Evolutionary conservation across 2,797 vertebrate genomes (phyloP).

Genomic region (Gymnocypris eckloni): DNA sequence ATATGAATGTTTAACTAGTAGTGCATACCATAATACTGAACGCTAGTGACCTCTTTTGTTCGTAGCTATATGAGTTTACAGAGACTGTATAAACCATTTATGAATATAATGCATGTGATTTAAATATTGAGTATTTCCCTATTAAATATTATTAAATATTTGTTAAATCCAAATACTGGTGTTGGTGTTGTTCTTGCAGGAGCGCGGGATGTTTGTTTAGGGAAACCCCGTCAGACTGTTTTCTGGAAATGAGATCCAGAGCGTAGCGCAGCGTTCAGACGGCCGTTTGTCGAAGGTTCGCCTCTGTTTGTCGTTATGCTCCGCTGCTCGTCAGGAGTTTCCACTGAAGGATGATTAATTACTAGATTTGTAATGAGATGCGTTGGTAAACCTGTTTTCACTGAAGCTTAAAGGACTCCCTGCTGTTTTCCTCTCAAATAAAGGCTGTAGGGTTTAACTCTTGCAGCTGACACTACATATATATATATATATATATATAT

Average conservation of each 20-base stretch:
- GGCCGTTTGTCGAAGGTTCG: background rate
- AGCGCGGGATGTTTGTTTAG: constrained; percentile 9
- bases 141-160: too few relatives aligned
- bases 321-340: background rate
- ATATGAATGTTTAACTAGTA: too few relatives aligned
- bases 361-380: background rate
- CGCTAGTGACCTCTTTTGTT: too few relatives aligned
- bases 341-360: background rate
- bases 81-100: too few relatives aligned
- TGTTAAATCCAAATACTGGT: too few relatives aligned
- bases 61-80: too few relatives aligned
- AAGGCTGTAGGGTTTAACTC: background rate
- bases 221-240: background rate
- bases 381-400: background rate
- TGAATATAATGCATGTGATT: too few relatives aligned
- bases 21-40: too few relatives aligned
- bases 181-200: background rate
- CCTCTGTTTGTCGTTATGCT: background rate
- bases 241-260: background rate
- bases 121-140: too few relatives aligned
- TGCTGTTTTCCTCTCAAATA: background rate
- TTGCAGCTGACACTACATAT: background rate
- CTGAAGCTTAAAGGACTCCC: background rate
- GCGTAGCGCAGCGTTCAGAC: background rate
- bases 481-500: too few relatives aligned